Evolutionary conservation across 2,113 vertebrate species (phyloP).

Genomic region (Siphamia tubifer): DNA sequence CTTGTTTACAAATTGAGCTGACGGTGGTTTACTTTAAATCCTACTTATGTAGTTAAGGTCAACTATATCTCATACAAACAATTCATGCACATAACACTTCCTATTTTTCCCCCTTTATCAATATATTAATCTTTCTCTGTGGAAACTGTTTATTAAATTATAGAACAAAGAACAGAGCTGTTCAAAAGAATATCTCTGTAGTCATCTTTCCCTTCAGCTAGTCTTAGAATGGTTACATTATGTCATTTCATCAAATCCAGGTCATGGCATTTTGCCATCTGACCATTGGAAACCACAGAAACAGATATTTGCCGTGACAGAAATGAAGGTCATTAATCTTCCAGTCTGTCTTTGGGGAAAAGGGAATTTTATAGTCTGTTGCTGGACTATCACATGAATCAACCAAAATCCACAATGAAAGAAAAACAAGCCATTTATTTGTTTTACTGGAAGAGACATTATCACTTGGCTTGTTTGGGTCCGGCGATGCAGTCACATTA

Average conservation of each 20-base stretch:
- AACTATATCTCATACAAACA: not conserved
- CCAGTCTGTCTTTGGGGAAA: not conserved
- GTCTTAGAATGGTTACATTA: not conserved
- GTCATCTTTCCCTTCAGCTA: not conserved
- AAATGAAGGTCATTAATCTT: not conserved
- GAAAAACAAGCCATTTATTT: slow-evolving; percentile 58
- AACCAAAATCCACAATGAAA: not conserved
- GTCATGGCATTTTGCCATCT: not conserved
- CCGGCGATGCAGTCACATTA: slow-evolving; percentile 4
- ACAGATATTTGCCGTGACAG: not conserved
- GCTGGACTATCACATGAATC: slow-evolving; percentile 9
- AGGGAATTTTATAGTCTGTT: slow-evolving; percentile 3
- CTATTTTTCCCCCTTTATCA: not conserved
- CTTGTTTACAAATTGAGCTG: not conserved
- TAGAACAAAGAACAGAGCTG: not conserved
- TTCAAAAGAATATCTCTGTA: not conserved
- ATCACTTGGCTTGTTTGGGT: slow-evolving; percentile 12
- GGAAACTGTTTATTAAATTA: not conserved
- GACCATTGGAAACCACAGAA: not conserved
- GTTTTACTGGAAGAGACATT: slow-evolving; percentile 26
- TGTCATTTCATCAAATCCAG: not conserved
- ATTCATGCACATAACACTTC: not conserved
- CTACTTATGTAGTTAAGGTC: not conserved
- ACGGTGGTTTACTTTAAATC: not conserved
- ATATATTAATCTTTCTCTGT: not conserved